Evolutionary conservation across 2,797 vertebrate species (phyloP).

Genomic region (Myotis daubentonii): DNA sequence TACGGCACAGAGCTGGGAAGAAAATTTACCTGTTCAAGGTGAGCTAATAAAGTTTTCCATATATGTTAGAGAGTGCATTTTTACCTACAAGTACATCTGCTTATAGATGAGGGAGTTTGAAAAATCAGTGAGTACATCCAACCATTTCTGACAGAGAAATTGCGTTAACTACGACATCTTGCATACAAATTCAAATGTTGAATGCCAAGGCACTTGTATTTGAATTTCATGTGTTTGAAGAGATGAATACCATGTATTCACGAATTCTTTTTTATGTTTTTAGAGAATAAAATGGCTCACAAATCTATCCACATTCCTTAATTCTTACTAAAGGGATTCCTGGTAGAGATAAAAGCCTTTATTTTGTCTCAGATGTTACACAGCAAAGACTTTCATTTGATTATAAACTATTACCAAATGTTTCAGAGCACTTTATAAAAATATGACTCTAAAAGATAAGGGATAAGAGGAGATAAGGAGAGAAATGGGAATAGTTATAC

Average conservation of each 20-base stretch:
- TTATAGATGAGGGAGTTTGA: conserved; percentile 62
- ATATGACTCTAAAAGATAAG: not conserved
- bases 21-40: conserved; percentile 37
- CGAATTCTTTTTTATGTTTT: conserved; percentile 69
- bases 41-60: conserved; percentile 47
- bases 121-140: conserved; percentile 58
- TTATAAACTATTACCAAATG: conserved; percentile 50
- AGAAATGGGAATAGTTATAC: not conserved
- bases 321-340: conserved; percentile 58
- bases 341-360: conserved; percentile 40
- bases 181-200: conserved; percentile 69
- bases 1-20: not conserved
- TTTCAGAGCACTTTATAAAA: conserved; percentile 36
- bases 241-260: conserved; percentile 67
- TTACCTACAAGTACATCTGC: conserved; percentile 49
- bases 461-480: not conserved
- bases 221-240: conserved; percentile 77
- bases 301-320: conserved; percentile 53
- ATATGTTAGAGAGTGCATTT: conserved; percentile 51
- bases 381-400: conserved; percentile 37
- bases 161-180: conserved; percentile 66
- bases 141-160: conserved; percentile 68
- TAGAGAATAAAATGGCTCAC: conserved; percentile 55
- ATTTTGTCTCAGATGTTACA: conserved; percentile 33
- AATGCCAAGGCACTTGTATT: conserved; percentile 70